Base-by-base conservation (phyloP, 1,140 invertebrate genomes). In the Drosophila ananassae region DNA sequence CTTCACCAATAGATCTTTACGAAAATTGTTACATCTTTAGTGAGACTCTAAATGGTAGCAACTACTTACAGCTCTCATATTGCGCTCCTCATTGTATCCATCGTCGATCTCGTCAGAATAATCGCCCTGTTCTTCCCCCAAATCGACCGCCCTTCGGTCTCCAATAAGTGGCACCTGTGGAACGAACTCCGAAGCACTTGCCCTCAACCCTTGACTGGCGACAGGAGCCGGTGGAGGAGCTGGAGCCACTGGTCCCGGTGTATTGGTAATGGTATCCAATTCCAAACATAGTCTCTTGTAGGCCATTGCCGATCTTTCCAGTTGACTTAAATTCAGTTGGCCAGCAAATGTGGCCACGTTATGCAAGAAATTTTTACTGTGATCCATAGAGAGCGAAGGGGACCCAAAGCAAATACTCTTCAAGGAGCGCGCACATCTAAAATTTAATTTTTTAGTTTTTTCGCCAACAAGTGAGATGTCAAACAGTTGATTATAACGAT, bases 101-200 rank as follows among this genome's bases (percentile, higher is more conserved):
- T 54, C 56, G 12, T 73, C 44, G 21, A 10, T 10, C 9, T 47
- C 34, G 1, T 51, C 48, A n/a, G 59, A 46, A 12, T 64, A 51
- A 9, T 52, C 34, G 6, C 44, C 34, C 5, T 32, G 34, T 34
- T 63, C 63, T 6, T 64, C 46, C 28, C 34, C 63, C 21, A 62
- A 12, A 4, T 67, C 63, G 2, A 22, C 39, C 12, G 47, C 10
- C 8, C 63, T 4, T n/a, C 28, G 13, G 0, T 67, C 63, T 8
- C 47, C 64, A 30, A 10, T 21, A 13, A 2, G n/a, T 8, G 63
- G 63, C 17, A 66, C 56, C n/a, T 73, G 48, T 2, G 71, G 71
- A 13, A 73, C 67, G 17, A 73, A 73, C 10, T 73, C 71, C 4
- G 51, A 62, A 2, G 67, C 71, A 61, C 55, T 73, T 17, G 68